Evolutionary conservation across 2,113 vertebrate species (phyloP), one percentile per base, ranked within the genome.

Genomic region (Condylura cristata): DNA sequence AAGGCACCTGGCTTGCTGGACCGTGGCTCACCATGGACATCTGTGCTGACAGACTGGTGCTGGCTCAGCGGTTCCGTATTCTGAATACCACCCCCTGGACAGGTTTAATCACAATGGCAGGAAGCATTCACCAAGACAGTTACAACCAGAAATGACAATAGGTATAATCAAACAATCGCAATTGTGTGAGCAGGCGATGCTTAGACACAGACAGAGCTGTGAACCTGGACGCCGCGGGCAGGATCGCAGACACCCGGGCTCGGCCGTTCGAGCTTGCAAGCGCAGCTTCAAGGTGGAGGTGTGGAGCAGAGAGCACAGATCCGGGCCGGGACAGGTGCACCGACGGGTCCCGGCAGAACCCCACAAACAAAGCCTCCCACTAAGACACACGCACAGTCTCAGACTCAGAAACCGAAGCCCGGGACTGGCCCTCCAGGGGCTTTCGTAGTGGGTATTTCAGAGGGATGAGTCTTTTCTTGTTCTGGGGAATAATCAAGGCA

Each of bases 381-480:
- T 3, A 16, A 0, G 61, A 41, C 32, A 11, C 8, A 3, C 6
- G 3, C 14, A 8, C 39, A 2, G 2, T 26, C 58, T 71, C 79
- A 53, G 70, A 48, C 9, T 16, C 9, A 68, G 90, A 56, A 56
- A 74, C 28, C 16, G 26, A 12, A 28, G 20, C 44, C 37, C 63
- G 26, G 16, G 14, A 18, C 51, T 61, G 87, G 58, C 46, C 34
- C n/a, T 56, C 75, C 84, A 48, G 75, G 34, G 26, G 71, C 71
- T 90, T 17, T 83, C 0, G 46, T 86, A 63, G 76, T 61, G 51
- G 58, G 30, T 12, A 30, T 70, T 82, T 89, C 51, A 71, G 97
- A 98, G 97, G 94, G 90, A 96, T 46, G 95, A 97, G 84, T 92
- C 93, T 95, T 95, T 97, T 96, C 91, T 82, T 97, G 95, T 97